These are phyloP conservation scores for Oryzias sinensis DNA, from an alignment of 2,797 vertebrate species.

Conservation along the genomic window DNA sequence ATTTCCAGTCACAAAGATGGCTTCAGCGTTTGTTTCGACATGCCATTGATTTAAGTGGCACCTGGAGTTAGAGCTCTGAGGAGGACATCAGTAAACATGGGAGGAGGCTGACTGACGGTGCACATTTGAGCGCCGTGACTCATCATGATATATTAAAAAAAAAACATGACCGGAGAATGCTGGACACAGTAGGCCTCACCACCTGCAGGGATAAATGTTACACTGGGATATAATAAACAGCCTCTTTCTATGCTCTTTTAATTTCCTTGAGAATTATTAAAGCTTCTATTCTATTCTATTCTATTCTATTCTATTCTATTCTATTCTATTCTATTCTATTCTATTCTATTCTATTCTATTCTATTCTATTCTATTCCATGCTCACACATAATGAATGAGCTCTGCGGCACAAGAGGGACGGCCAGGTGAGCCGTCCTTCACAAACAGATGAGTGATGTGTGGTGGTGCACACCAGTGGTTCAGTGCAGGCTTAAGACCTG, in stretches of 20 bases:
- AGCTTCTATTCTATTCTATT: no score
- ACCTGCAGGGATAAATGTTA: no score
- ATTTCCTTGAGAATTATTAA: no score
- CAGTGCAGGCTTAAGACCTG: neutral
- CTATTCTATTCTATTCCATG: no score
- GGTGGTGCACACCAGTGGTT: neutral
- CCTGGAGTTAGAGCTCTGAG: slow-evolving; percentile 7
- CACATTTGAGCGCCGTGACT: neutral
- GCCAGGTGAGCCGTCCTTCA: neutral
- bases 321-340: no score
- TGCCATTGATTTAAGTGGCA: slow-evolving; percentile 7
- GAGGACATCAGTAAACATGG: neutral
- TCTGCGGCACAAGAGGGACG: no score
- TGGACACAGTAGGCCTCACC: no score
- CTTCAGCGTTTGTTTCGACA: neutral
- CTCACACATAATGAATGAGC: no score
- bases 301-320: no score
- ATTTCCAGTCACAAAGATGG: slow-evolving; percentile 3
- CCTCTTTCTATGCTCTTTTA: no score
- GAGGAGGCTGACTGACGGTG: neutral
- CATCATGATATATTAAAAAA: neutral
- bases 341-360: no score
- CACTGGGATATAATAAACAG: no score
- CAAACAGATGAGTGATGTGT: neutral
- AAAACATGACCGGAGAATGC: neutral